Evolutionary conservation across 23 tunicate species (phyloP).

Genomic region (Styela clava): DNA sequence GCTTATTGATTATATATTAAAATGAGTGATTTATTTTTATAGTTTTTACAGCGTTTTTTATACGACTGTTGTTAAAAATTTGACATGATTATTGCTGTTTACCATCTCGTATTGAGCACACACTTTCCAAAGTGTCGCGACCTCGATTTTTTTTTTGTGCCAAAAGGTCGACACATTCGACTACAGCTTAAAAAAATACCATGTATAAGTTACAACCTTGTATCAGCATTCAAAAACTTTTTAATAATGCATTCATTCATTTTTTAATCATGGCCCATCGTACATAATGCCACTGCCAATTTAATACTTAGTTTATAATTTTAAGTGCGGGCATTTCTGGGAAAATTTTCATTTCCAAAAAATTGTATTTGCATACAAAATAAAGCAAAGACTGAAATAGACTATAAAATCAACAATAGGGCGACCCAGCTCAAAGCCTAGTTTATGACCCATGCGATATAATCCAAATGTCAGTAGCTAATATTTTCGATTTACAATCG

Average conservation of each 20-base stretch:
- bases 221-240: too few relatives aligned
- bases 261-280: too few relatives aligned
- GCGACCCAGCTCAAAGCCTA: background rate
- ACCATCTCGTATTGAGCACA: background rate
- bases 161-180: background rate
- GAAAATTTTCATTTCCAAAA: background rate
- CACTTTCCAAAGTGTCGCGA: background rate
- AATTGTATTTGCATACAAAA: background rate
- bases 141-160: background rate
- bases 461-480: background rate
- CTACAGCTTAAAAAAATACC: too few relatives aligned
- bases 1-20: background rate
- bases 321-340: too few relatives aligned
- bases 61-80: background rate
- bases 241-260: too few relatives aligned
- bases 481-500: background rate
- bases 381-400: background rate
- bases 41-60: background rate
- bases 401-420: background rate
- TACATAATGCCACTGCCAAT: too few relatives aligned
- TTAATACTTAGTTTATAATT: too few relatives aligned
- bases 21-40: background rate
- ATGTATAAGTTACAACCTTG: too few relatives aligned
- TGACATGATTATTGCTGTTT: background rate
- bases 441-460: background rate